These are phyloP conservation scores for Syrmaticus mikado DNA, from an alignment of 2,113 vertebrate genomes.

Conservation along the genomic window DNA sequence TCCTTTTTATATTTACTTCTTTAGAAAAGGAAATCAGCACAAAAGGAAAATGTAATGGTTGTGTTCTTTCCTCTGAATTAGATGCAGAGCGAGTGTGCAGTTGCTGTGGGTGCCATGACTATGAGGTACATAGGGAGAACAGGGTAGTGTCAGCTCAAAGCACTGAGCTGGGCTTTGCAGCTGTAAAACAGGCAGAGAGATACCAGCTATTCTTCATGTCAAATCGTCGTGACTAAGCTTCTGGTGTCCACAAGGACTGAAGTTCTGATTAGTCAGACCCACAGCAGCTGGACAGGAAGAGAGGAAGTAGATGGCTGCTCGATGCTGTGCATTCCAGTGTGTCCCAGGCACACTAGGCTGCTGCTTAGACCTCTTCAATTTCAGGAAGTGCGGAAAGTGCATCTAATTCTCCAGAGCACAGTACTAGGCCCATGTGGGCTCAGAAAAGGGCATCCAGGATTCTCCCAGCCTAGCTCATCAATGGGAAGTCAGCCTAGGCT, in stretches of 20 bases:
- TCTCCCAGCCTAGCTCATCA: background rate
- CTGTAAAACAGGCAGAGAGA: background rate
- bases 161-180: background rate
- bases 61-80: background rate
- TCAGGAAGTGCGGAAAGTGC: background rate
- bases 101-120: background rate
- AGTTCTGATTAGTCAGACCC: rapidly evolving
- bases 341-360: background rate
- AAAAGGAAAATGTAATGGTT: background rate
- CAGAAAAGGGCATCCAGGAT: background rate
- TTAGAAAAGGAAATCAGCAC: background rate
- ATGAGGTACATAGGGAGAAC: background rate
- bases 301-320: background rate
- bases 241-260: background rate
- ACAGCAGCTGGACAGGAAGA: background rate
- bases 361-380: background rate
- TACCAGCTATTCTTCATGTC: background rate
- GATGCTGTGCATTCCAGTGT: rapidly evolving
- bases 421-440: background rate
- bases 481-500: rapidly evolving
- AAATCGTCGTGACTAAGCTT: background rate
- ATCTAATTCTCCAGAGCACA: background rate
- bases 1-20: slow-evolving; percentile 6
- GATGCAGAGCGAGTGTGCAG: rapidly evolving
- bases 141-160: background rate